These are phyloP conservation scores for Phrynosoma blainvillii DNA, from an alignment of 2,113 vertebrate genomes.

Conservation along the genomic window DNA sequence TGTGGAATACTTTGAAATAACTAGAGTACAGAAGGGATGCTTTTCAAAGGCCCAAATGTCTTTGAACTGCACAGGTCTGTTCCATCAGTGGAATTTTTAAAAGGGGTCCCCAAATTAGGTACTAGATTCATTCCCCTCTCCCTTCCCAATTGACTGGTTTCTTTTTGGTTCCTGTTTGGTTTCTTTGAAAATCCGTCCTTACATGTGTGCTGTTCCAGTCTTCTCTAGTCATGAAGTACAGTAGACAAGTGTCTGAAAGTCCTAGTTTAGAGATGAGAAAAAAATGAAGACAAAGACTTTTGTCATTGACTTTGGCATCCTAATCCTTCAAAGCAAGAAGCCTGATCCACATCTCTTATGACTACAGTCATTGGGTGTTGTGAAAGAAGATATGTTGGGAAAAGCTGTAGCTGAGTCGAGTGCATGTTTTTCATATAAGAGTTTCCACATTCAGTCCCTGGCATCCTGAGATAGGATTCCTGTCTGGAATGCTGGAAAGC, in stretches of 20 bases:
- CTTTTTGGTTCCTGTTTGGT: background rate
- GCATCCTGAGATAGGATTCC: too few relatives aligned
- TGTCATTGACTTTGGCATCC: background rate
- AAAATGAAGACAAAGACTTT: background rate
- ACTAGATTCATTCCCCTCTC: background rate
- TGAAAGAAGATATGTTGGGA: background rate
- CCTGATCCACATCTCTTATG: background rate
- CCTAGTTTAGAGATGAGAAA: too few relatives aligned
- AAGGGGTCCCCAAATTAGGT: background rate
- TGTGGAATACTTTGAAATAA: constrained; percentile 8
- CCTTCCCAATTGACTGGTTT: background rate
- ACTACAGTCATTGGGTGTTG: background rate
- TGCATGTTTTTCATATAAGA: too few relatives aligned
- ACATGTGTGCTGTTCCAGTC: background rate
- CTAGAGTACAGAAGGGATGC: background rate
- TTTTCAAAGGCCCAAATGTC: constrained; percentile 12
- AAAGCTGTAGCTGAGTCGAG: too few relatives aligned
- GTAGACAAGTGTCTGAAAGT: background rate
- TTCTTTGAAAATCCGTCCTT: background rate
- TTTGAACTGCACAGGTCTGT: background rate
- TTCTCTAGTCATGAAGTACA: background rate
- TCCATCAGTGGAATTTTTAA: constrained; percentile 4
- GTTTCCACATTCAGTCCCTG: too few relatives aligned
- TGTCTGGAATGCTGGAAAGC: too few relatives aligned
- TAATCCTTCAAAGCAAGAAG: background rate